A percentile compares a stretch with the other conserved stretches of the same genome.
phyloP scores from a whole-genome alignment of 2,888 invertebrate genomes.

The Tyria jacobaeae region DNA sequence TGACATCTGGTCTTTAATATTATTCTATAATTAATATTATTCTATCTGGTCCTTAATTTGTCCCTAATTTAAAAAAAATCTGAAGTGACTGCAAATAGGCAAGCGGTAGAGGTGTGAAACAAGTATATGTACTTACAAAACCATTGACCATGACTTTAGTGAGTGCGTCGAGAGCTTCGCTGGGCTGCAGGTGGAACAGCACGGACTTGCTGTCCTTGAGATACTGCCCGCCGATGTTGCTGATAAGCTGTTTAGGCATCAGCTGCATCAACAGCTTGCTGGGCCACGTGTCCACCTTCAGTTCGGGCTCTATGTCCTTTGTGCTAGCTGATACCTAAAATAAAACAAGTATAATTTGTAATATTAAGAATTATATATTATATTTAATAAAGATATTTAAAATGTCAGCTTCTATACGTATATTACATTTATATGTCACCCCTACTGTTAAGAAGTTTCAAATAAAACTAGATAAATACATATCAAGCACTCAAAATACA shows the following conservation, averaged over 20 bases:
- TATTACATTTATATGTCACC: too few species aligned
- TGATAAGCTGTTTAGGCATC: constrained; percentile 96
- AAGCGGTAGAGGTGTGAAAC: not conserved
- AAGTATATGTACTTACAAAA: constrained; percentile 89
- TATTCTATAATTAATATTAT: too few species aligned
- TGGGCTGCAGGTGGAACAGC: constrained; percentile 94
- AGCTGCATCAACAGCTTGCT: constrained; percentile 96
- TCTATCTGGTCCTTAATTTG: too few species aligned
- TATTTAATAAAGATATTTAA: too few species aligned
- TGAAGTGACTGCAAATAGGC: too few species aligned
- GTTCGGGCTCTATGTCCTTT: constrained; percentile 95
- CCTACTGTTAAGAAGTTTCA: too few species aligned
- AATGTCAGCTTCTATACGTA: too few species aligned
- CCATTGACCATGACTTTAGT: constrained; percentile 97
- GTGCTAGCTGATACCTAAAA: constrained; percentile 85
- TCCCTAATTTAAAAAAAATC: too few species aligned
- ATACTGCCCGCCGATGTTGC: constrained; percentile 95
- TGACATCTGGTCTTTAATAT: too few species aligned
- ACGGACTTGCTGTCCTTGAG: constrained; percentile 97
- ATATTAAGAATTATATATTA: too few species aligned
- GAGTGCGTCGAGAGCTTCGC: constrained; percentile 94
- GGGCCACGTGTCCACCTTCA: constrained; percentile 98
- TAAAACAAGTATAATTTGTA: not conserved
- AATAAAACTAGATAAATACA: too few species aligned
- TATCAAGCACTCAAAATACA: too few species aligned